Conservation (phyloP, 2,888 invertebrate species). For the Scaeva pyrastri region DNA sequence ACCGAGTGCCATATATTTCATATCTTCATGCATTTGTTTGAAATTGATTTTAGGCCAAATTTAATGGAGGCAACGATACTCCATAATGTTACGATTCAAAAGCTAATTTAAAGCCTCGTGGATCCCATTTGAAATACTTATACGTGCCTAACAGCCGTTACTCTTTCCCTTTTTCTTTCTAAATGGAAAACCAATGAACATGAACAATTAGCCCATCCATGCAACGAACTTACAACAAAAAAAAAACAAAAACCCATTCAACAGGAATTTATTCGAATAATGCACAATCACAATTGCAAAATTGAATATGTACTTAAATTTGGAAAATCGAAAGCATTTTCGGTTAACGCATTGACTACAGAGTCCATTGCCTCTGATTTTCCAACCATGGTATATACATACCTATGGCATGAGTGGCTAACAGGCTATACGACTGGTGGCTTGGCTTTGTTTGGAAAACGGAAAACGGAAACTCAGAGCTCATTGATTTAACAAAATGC, state of each 20-base stretch:
- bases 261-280: slow-evolving; percentile 23
- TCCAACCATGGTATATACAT: neutral
- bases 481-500: slow-evolving; percentile 66
- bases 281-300: slow-evolving; percentile 46
- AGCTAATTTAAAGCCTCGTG: neutral
- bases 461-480: slow-evolving; percentile 10
- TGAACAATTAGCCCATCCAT: slow-evolving; percentile 35
- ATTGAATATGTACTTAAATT: slow-evolving; percentile 38
- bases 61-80: too few relatives aligned
- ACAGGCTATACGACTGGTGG: neutral
- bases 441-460: slow-evolving; percentile 12
- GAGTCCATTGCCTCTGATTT: slow-evolving; percentile 39
- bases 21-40: too few relatives aligned
- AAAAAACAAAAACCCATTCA: slow-evolving; percentile 20
- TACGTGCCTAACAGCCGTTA: too few relatives aligned
- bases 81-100: neutral
- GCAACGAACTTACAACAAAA: too few relatives aligned
- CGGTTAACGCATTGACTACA: slow-evolving; percentile 11
- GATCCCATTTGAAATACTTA: neutral
- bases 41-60: neutral
- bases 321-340: slow-evolving; percentile 51
- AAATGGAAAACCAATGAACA: slow-evolving; percentile 33
- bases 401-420: neutral
- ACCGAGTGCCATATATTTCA: too few relatives aligned
- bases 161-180: neutral